A percentile compares a stretch with the other conserved stretches of the same genome.
These are phyloP conservation scores for Acrossocheilus fasciatus DNA, from an alignment of 2,797 vertebrate species.

Conservation along the genomic window DNA sequence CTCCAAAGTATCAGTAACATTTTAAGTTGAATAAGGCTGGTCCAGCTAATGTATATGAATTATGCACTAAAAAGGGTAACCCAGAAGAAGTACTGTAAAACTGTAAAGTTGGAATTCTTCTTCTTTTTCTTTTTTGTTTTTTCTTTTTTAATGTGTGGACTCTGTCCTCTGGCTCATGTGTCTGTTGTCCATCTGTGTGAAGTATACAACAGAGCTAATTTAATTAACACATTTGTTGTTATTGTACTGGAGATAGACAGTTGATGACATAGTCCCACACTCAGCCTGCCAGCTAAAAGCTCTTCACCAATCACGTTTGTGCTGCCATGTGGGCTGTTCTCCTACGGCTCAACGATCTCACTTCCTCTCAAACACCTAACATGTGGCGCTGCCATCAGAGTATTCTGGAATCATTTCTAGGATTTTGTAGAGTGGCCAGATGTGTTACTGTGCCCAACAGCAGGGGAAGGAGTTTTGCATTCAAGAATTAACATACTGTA, in stretches of 20 bases:
- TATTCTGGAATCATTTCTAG: not conserved
- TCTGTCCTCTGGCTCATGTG: not conserved
- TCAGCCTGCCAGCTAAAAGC: slow-evolving; percentile 32
- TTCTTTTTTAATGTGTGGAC: not conserved
- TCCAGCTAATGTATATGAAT: no score
- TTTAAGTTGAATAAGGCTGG: no score
- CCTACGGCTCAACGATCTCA: slow-evolving; percentile 22
- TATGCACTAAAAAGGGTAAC: no score
- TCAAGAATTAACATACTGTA: slow-evolving; percentile 10
- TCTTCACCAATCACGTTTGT: not conserved
- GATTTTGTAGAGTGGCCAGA: slow-evolving; percentile 7
- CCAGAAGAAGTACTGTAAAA: not conserved
- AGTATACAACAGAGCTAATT: slow-evolving; percentile 15
- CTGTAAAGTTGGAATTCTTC: not conserved
- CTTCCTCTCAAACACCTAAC: slow-evolving; percentile 23
- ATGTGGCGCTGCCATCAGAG: slow-evolving; percentile 6
- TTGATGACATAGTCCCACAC: not conserved
- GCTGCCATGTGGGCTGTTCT: slow-evolving; percentile 23
- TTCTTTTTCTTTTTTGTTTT: not conserved
- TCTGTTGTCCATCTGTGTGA: slow-evolving; percentile 25
- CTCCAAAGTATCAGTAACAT: no score
- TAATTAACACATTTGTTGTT: slow-evolving; percentile 23
- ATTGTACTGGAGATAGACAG: slow-evolving; percentile 21
- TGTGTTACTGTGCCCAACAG: slow-evolving; percentile 17
- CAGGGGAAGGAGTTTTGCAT: slow-evolving; percentile 3